Percentiles rank a stretch among this genome's conserved stretches.
Evolutionary conservation across 2,888 invertebrate genomes (phyloP).

Genomic region (Acanthosoma haemorrhoidale): DNA sequence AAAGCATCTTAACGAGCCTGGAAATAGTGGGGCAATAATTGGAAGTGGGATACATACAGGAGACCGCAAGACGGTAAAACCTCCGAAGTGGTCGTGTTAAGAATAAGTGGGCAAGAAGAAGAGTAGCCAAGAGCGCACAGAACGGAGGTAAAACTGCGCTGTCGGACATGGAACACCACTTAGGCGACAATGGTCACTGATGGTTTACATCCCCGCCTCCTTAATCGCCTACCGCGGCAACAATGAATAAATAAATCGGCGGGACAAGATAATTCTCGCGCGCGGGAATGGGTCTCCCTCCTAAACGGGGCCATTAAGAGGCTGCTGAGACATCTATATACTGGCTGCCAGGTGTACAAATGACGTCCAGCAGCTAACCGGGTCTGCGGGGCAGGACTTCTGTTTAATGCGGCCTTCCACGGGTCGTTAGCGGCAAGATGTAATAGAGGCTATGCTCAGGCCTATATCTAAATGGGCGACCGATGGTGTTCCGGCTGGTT

Average conservation of each 20-base stretch:
- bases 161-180: constrained; percentile 12
- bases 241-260: constrained; percentile 23
- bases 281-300: background rate
- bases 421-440: background rate
- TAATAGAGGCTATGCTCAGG: background rate
- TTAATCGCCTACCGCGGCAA: constrained; percentile 7
- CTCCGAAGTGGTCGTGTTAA: background rate
- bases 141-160: background rate
- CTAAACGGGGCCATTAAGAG: constrained; percentile 8
- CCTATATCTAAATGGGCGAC: background rate
- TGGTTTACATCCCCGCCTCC: constrained; percentile 2
- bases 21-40: too few relatives aligned
- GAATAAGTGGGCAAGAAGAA: background rate
- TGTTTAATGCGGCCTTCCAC: background rate
- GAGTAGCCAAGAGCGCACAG: background rate
- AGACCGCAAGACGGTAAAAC: background rate
- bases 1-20: background rate
- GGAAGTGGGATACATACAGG: too few relatives aligned
- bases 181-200: constrained; percentile 13
- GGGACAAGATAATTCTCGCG: constrained; percentile 9
- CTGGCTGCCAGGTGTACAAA: constrained; percentile 11
- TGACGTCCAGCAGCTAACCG: background rate
- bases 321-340: background rate
- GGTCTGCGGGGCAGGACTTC: background rate
- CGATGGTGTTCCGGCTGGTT: too few relatives aligned